Evolutionary conservation across 1,140 invertebrate genomes (phyloP), one percentile per base, ranked within the genome.

Genomic region (Stegodyphus mimosarum): DNA sequence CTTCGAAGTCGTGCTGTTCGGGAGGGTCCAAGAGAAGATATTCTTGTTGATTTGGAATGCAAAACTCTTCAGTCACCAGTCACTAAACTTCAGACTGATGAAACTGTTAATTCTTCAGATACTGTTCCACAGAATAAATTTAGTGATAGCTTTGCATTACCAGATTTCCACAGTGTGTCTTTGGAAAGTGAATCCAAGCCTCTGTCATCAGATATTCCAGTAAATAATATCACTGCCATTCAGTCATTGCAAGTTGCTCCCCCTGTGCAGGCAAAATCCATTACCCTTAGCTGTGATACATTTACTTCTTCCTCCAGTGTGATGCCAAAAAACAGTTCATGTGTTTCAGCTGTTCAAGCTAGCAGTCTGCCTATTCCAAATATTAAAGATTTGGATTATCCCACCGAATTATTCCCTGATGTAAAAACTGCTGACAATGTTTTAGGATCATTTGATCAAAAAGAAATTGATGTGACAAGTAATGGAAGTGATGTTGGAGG

Each of bases 331-430:
- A 17, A 52, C n/a, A 53, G n/a, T 55, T 49, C 15, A 13, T 11
- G 13, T 49, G 15, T 15, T 10, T 49, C 15, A 13, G 10, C 60
- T 49, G 15, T 15, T 10, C 74, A 63, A 6, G 13, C n/a, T 51
- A 52, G 9, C 48, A 15, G n/a, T 73, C 81, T 74, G 33, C 17
- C 50, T 50, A 50, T 78, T 71, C 51, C 71, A 6, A 85, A 78
- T 78, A 78, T 86, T 50, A 52, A 86, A 55, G 70, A 86, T 63
- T 15, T 78, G 15, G 67, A 78, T 9, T 87, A 76, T 64, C 86
- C 81, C 17, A 84, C 81, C 4, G 81, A 85, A 48, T n/a, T 85
- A 15, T 67, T 87, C 6, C 50, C 74, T 7, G 81, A 80, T 33
- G 55, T 15, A 33, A 60, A 70, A 67, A 51, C 3, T 33, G 67